phyloP scores from a whole-genome alignment of 2,888 invertebrate species.

The Synergus itoensis region DNA sequence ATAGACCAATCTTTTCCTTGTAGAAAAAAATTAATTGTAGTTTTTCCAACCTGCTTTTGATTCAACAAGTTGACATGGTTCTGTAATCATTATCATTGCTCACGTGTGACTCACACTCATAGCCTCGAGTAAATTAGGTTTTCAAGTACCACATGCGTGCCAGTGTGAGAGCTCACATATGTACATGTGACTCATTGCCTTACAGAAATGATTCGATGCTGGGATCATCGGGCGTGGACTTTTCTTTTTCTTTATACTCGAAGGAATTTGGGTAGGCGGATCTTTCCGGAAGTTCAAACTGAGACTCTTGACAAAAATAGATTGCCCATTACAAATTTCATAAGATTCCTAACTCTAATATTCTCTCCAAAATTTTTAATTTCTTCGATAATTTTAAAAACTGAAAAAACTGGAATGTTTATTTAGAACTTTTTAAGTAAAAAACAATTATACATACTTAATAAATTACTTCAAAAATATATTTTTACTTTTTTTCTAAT shows the following conservation, averaged over 20 bases:
- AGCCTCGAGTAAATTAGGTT: conserved; percentile 31
- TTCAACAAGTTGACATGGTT: background rate
- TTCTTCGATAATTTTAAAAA: too few relatives aligned
- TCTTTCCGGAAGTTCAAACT: conserved; percentile 7
- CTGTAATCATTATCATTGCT: conserved; percentile 22
- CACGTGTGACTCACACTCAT: conserved; percentile 5
- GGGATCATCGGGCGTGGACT: conserved; percentile 1
- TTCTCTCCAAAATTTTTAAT: background rate
- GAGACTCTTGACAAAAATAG: background rate
- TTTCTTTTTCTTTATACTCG: background rate
- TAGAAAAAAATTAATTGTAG: background rate
- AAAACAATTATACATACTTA: too few relatives aligned
- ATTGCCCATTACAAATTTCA: background rate
- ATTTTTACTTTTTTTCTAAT: background rate
- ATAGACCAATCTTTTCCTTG: background rate
- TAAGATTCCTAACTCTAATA: background rate
- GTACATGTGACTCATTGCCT: conserved; percentile 22
- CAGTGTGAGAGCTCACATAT: background rate
- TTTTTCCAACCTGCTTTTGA: background rate
- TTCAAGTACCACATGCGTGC: conserved; percentile 28
- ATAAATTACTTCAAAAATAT: too few relatives aligned
- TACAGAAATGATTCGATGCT: background rate
- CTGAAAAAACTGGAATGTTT: too few relatives aligned
- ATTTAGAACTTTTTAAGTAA: background rate
- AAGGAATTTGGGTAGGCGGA: conserved; percentile 7